Percentiles rank a stretch among this genome's conserved stretches.
phyloP scores from a whole-genome alignment of 2,113 vertebrate species.

The Lucifuga dentata region DNA sequence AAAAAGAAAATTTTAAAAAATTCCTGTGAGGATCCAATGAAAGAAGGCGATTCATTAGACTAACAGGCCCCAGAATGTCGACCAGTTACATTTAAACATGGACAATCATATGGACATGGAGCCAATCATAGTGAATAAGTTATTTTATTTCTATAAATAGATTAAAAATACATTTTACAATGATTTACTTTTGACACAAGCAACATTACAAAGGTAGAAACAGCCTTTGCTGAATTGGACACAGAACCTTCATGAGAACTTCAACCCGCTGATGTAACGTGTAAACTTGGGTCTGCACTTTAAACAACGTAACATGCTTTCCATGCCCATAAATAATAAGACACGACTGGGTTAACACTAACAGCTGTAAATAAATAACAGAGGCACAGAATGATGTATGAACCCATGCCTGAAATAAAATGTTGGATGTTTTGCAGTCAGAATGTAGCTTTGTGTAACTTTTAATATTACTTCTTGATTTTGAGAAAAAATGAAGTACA shows the following conservation, averaged over 20 bases:
- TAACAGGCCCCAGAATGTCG: no score
- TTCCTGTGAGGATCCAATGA: no score
- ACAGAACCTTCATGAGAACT: constrained; percentile 67
- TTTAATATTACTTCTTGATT: no score
- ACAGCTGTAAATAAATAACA: background rate
- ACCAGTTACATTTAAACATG: no score
- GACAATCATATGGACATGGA: background rate
- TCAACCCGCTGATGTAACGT: constrained; percentile 57
- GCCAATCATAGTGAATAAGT: constrained; percentile 74
- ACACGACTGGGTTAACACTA: background rate
- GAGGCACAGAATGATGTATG: background rate
- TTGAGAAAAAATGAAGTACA: background rate
- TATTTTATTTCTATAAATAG: constrained; percentile 85
- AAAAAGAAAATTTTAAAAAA: no score
- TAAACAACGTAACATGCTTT: constrained; percentile 56
- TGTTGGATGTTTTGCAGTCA: background rate
- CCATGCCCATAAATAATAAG: constrained; percentile 25
- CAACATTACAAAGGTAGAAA: constrained; percentile 58
- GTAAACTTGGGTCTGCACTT: constrained; percentile 51
- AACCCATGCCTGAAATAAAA: background rate
- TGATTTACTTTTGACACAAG: constrained; percentile 49
- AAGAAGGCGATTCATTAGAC: no score
- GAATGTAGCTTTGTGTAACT: background rate
- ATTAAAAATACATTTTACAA: constrained; percentile 65
- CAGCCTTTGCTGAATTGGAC: constrained; percentile 48